Conservation (phyloP, 2,797 vertebrate genomes). For the Myotis myotis region DNA sequence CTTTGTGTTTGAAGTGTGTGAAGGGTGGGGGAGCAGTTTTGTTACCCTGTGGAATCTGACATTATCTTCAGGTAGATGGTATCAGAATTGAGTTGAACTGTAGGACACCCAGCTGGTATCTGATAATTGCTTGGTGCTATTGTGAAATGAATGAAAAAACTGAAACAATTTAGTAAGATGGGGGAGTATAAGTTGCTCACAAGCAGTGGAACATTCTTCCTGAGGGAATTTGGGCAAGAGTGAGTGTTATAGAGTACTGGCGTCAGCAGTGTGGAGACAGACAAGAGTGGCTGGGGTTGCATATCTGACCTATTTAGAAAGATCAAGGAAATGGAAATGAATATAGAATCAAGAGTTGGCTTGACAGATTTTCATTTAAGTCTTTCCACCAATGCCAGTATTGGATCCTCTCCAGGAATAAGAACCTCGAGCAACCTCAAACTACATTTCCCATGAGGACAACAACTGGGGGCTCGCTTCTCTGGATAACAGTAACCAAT, state of each 20-base stretch:
- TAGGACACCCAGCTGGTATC: not conserved
- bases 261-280: not conserved
- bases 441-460: conserved; percentile 75
- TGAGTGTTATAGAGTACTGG: not conserved
- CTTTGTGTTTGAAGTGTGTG: not conserved
- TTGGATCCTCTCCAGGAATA: not conserved
- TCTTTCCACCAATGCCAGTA: not conserved
- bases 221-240: not conserved
- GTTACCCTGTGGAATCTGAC: not conserved
- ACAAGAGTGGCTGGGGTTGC: not conserved
- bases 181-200: not conserved
- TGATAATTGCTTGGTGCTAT: not conserved
- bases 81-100: not conserved
- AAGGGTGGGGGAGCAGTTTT: not conserved
- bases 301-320: not conserved
- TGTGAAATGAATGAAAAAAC: not conserved
- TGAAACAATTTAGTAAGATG: not conserved
- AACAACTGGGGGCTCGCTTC: not conserved
- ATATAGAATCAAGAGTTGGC: not conserved
- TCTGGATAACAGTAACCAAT: conserved; percentile 64
- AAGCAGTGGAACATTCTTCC: not conserved
- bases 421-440: conserved; percentile 4
- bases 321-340: not conserved
- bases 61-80: not conserved
- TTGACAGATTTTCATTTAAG: not conserved